Evolutionary conservation across 2,113 vertebrate species (phyloP).

Genomic region (Amphilophus citrinellus): DNA sequence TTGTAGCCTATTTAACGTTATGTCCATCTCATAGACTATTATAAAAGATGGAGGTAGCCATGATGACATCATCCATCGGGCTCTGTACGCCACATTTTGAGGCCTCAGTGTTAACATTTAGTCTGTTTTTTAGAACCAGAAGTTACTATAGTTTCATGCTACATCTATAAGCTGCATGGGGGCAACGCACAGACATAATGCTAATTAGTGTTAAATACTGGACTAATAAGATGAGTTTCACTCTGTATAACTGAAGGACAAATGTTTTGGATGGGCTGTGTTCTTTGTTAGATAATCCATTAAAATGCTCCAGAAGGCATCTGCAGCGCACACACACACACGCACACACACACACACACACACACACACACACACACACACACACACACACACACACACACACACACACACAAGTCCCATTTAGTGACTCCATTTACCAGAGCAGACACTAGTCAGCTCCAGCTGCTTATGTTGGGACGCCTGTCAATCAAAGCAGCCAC

Average conservation of each 20-base stretch:
- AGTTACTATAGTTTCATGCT: neutral
- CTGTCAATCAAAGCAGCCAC: neutral
- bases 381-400: too few species aligned
- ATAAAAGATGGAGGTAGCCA: neutral
- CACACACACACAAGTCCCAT: too few species aligned
- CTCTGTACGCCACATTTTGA: neutral
- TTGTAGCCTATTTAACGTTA: neutral
- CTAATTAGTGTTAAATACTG: neutral
- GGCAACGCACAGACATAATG: neutral
- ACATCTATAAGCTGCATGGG: neutral
- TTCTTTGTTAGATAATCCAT: neutral
- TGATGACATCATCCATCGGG: neutral
- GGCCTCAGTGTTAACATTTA: neutral
- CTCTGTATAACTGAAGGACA: too few species aligned
- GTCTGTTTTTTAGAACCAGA: neutral
- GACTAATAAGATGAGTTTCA: neutral
- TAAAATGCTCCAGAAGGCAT: neutral
- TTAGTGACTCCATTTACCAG: too few species aligned
- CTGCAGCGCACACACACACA: too few species aligned
- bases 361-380: too few species aligned
- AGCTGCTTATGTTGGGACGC: too few species aligned
- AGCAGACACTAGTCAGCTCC: too few species aligned
- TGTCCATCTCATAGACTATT: neutral
- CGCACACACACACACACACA: too few species aligned
- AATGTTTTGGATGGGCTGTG: too few species aligned